Conservation (phyloP, 2,888 invertebrate genomes). For the Eristalinus sepulchralis region DNA sequence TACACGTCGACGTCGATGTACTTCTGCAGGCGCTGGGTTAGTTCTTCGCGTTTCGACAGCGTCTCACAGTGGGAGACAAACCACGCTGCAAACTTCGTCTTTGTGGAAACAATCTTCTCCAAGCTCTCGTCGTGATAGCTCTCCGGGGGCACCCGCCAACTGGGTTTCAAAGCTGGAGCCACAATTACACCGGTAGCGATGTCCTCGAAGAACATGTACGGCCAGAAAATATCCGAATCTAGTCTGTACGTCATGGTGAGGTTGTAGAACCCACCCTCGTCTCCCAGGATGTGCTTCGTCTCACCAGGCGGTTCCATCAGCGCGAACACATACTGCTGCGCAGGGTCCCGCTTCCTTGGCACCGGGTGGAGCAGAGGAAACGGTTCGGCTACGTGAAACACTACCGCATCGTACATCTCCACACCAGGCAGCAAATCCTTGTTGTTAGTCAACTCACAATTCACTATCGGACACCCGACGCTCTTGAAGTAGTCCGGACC, state of each 20-base stretch:
- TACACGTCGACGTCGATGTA: constrained; percentile 84
- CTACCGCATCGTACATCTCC: constrained; percentile 82
- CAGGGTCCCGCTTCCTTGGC: constrained; percentile 77
- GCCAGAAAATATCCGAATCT: constrained; percentile 82
- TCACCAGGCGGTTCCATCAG: constrained; percentile 81
- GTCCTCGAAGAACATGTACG: constrained; percentile 79
- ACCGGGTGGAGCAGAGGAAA: constrained; percentile 76
- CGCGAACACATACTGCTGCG: constrained; percentile 82
- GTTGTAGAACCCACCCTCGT: constrained; percentile 82
- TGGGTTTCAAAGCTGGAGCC: constrained; percentile 74
- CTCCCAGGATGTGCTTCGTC: constrained; percentile 77
- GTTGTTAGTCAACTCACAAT: constrained; percentile 81
- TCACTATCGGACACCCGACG: constrained; percentile 77
- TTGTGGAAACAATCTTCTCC: constrained; percentile 74
- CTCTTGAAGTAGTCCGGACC: constrained; percentile 75
- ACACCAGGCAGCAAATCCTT: constrained; percentile 76
- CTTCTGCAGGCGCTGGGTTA: constrained; percentile 82
- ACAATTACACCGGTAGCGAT: constrained; percentile 73
- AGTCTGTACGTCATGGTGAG: constrained; percentile 83
- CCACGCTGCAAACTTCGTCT: constrained; percentile 83
- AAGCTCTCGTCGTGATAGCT: constrained; percentile 71
- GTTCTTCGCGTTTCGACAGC: constrained; percentile 80
- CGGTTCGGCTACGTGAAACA: constrained; percentile 82
- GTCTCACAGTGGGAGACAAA: constrained; percentile 83
- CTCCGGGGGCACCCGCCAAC: constrained; percentile 75